Conservation (phyloP, 2,888 invertebrate genomes). For the Alcis repandata region DNA sequence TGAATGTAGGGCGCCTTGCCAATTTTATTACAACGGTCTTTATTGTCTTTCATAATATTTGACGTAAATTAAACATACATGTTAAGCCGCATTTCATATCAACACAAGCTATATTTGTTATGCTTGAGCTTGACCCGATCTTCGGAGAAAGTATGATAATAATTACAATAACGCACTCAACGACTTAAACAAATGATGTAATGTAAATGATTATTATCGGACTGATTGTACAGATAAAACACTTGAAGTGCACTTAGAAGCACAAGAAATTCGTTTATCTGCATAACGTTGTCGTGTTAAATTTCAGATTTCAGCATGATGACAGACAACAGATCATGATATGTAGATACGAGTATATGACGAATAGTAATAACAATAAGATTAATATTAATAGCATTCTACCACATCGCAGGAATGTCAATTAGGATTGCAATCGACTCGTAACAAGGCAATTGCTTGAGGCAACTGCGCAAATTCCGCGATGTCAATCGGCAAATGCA, state of each 20-base stretch:
- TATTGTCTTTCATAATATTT: slow-evolving; percentile 56
- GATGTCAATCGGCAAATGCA: slow-evolving; percentile 44
- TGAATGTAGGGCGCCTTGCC: slow-evolving; percentile 59
- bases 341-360: not conserved
- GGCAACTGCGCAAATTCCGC: slow-evolving; percentile 45
- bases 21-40: slow-evolving; percentile 52
- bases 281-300: not conserved
- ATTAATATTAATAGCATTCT: slow-evolving; percentile 6
- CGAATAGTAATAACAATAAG: slow-evolving; percentile 1
- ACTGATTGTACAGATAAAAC: slow-evolving; percentile 16
- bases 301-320: slow-evolving; percentile 5
- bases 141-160: slow-evolving; percentile 32
- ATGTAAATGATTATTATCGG: slow-evolving; percentile 38
- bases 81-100: slow-evolving; percentile 35
- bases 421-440: slow-evolving; percentile 24
- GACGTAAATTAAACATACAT: slow-evolving; percentile 39
- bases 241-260: slow-evolving; percentile 28
- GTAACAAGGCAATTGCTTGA: slow-evolving; percentile 40
- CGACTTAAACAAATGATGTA: slow-evolving; percentile 29
- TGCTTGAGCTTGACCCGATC: slow-evolving; percentile 39
- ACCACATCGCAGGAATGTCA: slow-evolving; percentile 12
- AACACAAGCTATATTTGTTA: slow-evolving; percentile 30
- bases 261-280: slow-evolving; percentile 20
- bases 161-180: slow-evolving; percentile 14
- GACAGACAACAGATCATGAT: not conserved